A percentile compares a stretch with the other conserved stretches of the same genome.
Evolutionary conservation across 2,797 vertebrate species (phyloP).

Genomic region (Megalops cyprinoides): DNA sequence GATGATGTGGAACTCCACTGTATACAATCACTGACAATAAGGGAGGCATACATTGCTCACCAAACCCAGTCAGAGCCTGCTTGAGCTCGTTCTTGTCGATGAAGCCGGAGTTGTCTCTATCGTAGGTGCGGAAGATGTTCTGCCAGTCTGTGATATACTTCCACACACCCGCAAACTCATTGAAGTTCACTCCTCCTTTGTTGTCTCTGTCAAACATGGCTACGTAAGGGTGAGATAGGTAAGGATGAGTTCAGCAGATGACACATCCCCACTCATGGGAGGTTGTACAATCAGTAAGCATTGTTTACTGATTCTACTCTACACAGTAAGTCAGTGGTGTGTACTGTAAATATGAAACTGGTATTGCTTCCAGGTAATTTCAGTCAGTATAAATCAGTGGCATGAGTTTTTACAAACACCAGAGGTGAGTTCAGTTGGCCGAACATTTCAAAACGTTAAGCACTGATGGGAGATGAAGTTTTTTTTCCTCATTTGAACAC

Average conservation of each 20-base stretch:
- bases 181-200: constrained; percentile 97
- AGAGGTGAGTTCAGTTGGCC: no score
- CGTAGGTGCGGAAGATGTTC: constrained; percentile 96
- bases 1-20: not conserved
- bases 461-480: no score
- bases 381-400: no score
- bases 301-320: no score
- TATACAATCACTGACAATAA: constrained; percentile 29
- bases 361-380: no score
- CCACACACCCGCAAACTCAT: constrained; percentile 96
- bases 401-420: no score
- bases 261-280: not conserved
- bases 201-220: constrained; percentile 99
- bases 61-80: constrained; percentile 95
- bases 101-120: constrained; percentile 96
- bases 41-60: constrained; percentile 77
- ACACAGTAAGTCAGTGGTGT: no score
- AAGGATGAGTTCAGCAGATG: not conserved
- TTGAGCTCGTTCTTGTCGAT: constrained; percentile 97
- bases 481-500: no score
- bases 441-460: no score
- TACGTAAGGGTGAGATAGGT: constrained; percentile 55
- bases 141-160: constrained; percentile 99
- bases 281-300: no score
- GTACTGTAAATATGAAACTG: no score